phyloP scores from a whole-genome alignment of 2,797 vertebrate species.

The Sorex maritimensis region DNA sequence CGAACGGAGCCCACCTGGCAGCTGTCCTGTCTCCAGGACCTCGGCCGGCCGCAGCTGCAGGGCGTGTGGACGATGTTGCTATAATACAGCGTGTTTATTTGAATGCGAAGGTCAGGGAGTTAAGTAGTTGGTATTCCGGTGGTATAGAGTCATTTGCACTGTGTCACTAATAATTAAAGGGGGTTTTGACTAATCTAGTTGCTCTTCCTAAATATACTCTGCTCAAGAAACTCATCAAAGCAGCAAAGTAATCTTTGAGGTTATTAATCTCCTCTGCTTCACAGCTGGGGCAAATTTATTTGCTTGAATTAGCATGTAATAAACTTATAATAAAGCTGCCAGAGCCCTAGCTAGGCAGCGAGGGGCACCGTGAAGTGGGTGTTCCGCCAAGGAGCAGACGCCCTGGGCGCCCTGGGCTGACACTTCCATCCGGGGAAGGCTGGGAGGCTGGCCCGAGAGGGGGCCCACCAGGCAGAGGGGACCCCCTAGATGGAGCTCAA shows the following conservation, averaged over 20 bases:
- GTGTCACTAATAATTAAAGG: slow-evolving; percentile 96
- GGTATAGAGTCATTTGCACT: slow-evolving; percentile 92
- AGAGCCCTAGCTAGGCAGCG: slow-evolving; percentile 86
- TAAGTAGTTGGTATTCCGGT: slow-evolving; percentile 93
- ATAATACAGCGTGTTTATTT: slow-evolving; percentile 92
- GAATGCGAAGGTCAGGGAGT: slow-evolving; percentile 93
- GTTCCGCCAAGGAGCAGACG: slow-evolving; percentile 84
- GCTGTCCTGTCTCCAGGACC: slow-evolving; percentile 39
- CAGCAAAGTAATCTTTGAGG: slow-evolving; percentile 91
- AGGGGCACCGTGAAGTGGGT: slow-evolving; percentile 84
- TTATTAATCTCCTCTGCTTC: slow-evolving; percentile 93
- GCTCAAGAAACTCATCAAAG: slow-evolving; percentile 94
- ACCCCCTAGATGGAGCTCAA: not conserved
- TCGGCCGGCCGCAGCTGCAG: slow-evolving; percentile 76
- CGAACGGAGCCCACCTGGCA: slow-evolving; percentile 63
- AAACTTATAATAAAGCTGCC: slow-evolving; percentile 92
- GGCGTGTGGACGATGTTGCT: slow-evolving; percentile 85
- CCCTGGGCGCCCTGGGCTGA: not conserved
- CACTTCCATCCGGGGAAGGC: not conserved
- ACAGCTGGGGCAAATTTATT: slow-evolving; percentile 93
- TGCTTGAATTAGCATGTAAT: slow-evolving; percentile 94
- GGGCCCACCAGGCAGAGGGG: not conserved
- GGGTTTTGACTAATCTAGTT: slow-evolving; percentile 93
- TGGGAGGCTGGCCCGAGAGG: not conserved
- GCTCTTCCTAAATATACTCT: slow-evolving; percentile 93